Evolutionary conservation across 2,888 invertebrate species (phyloP).

Genomic region (Physocephala rufipes): DNA sequence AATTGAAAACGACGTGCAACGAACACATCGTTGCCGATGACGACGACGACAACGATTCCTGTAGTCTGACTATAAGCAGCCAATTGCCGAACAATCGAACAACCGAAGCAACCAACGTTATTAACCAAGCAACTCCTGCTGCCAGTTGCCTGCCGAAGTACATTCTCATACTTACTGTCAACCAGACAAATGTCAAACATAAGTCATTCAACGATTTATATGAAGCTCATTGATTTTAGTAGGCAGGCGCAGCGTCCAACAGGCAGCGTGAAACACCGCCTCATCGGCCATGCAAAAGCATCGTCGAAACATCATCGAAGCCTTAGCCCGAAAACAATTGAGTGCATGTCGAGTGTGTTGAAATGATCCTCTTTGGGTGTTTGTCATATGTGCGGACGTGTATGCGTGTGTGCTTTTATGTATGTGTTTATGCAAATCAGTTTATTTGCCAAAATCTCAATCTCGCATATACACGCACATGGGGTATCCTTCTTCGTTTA

Average conservation of each 20-base stretch:
- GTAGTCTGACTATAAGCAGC: not conserved
- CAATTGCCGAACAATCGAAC: not conserved
- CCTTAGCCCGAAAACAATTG: too few relatives aligned
- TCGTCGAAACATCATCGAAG: too few relatives aligned
- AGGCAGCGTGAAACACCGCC: too few relatives aligned
- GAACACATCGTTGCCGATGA: slow-evolving; percentile 1
- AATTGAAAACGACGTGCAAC: not conserved
- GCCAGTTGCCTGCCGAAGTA: slow-evolving; percentile 55
- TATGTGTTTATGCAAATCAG: too few relatives aligned
- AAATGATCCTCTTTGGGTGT: too few relatives aligned
- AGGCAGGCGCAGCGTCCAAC: not conserved
- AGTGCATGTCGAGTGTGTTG: too few relatives aligned
- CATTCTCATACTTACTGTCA: slow-evolving; percentile 67
- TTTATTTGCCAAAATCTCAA: too few relatives aligned
- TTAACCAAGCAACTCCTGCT: not conserved
- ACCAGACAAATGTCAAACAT: slow-evolving; percentile 66
- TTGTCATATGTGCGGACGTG: too few relatives aligned
- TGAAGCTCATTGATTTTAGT: slow-evolving; percentile 19
- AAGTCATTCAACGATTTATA: slow-evolving; percentile 62
- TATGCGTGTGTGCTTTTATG: too few relatives aligned
- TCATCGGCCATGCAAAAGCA: too few relatives aligned
- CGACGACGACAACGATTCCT: not conserved
- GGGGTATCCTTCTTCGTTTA: too few relatives aligned
- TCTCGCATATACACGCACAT: too few relatives aligned
- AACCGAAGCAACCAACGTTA: not conserved